A percentile compares a stretch with the other conserved stretches of the same genome.
These are phyloP conservation scores for Ciconia nigra DNA, from an alignment of 2,797 vertebrate genomes.

Conservation along the genomic window DNA sequence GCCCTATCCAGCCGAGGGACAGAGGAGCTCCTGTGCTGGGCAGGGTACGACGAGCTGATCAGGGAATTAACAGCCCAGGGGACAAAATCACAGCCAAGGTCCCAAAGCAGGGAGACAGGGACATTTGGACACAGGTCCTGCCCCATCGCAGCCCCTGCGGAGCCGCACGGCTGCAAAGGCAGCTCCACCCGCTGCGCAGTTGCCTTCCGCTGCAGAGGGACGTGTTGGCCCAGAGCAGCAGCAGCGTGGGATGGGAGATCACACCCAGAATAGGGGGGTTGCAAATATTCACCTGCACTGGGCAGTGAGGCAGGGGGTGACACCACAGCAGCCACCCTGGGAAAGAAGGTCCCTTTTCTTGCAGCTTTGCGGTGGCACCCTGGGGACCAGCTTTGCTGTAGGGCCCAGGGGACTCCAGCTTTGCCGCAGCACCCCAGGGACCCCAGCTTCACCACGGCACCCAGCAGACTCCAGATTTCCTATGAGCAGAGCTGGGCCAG, in stretches of 20 bases:
- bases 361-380: background rate
- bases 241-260: rapidly evolving
- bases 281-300: background rate
- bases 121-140: rapidly evolving
- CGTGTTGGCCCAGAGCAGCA: rapidly evolving
- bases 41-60: rapidly evolving
- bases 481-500: background rate
- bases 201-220: rapidly evolving
- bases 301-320: background rate
- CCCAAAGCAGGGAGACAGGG: background rate
- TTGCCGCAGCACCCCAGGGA: background rate
- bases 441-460: background rate
- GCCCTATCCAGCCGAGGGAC: background rate
- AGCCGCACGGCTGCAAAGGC: rapidly evolving
- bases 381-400: background rate
- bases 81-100: background rate
- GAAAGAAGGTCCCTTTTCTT: background rate
- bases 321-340: background rate
- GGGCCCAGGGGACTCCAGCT: background rate
- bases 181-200: rapidly evolving
- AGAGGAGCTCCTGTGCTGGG: background rate
- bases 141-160: background rate
- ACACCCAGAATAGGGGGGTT: too few relatives aligned
- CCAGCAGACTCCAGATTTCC: background rate
- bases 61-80: background rate